These are phyloP conservation scores for Nomada flava DNA, from an alignment of 2,888 invertebrate species.

Conservation along the genomic window DNA sequence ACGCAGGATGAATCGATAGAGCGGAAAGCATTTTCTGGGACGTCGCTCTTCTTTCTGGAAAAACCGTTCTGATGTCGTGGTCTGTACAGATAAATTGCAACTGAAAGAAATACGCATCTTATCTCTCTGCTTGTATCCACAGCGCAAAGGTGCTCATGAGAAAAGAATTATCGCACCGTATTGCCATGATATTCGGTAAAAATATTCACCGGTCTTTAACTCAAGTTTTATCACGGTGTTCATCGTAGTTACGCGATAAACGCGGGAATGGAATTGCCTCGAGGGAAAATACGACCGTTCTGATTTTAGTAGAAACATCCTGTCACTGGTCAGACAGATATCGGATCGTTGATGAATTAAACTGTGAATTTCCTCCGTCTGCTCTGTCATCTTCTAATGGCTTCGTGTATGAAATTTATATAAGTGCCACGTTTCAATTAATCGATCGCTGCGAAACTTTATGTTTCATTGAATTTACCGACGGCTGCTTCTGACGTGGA, in stretches of 20 bases:
- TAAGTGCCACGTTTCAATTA: too few species aligned
- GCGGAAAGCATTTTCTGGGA: slow-evolving; percentile 6
- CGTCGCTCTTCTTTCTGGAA: not conserved
- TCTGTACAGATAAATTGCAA: not conserved
- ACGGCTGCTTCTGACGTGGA: too few species aligned
- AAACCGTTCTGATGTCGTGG: not conserved
- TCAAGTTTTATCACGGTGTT: not conserved
- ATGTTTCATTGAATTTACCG: too few species aligned
- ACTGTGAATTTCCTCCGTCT: too few species aligned
- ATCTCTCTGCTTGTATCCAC: not conserved
- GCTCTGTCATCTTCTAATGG: too few species aligned
- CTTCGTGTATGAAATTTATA: too few species aligned
- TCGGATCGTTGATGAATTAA: slow-evolving; percentile 32
- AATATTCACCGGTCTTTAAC: not conserved
- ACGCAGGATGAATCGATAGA: not conserved
- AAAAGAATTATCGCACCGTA: not conserved
- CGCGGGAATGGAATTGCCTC: not conserved
- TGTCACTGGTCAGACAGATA: slow-evolving; percentile 33
- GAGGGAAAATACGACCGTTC: not conserved
- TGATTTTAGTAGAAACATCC: slow-evolving; percentile 22
- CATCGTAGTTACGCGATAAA: not conserved
- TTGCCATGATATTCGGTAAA: not conserved
- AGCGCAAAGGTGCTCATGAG: not conserved
- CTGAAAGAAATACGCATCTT: not conserved
- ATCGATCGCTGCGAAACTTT: too few species aligned